Percentiles rank a stretch among this genome's conserved stretches.
Evolutionary conservation across 92 coral and sea anemone genomes (phyloP).

Genomic region (Siderastrea siderea): DNA sequence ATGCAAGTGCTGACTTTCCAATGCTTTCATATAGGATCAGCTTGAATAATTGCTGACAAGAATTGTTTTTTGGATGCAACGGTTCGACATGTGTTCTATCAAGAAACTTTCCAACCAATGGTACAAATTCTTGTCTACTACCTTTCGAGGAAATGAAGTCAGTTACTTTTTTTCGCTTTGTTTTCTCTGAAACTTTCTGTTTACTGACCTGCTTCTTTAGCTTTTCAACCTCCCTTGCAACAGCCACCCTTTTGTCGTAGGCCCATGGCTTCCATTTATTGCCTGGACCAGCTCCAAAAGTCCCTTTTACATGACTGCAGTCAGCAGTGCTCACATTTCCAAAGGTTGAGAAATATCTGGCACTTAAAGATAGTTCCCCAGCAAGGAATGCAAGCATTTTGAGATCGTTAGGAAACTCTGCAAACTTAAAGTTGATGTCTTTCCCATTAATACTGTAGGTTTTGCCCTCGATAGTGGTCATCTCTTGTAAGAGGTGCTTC

Average conservation of each 20-base stretch:
- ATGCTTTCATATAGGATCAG: slow-evolving; percentile 37
- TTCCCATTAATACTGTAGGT: slow-evolving; percentile 46
- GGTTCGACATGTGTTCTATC: slow-evolving; percentile 48
- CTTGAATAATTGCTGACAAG: slow-evolving; percentile 50
- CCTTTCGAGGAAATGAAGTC: slow-evolving; percentile 30
- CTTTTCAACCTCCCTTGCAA: slow-evolving; percentile 51
- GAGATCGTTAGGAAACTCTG: slow-evolving; percentile 58
- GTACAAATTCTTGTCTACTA: slow-evolving; percentile 58
- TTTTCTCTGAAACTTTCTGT: slow-evolving; percentile 26
- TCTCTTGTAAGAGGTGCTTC: slow-evolving; percentile 53
- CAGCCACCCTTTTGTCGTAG: slow-evolving; percentile 38
- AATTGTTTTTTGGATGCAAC: slow-evolving; percentile 37
- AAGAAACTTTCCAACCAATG: slow-evolving; percentile 40
- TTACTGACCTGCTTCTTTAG: slow-evolving; percentile 38
- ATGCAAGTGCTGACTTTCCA: slow-evolving; percentile 45
- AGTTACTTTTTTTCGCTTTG: slow-evolving; percentile 42
- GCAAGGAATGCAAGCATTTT: slow-evolving; percentile 52
- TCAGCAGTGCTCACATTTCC: slow-evolving; percentile 43
- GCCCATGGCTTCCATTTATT: slow-evolving; percentile 59
- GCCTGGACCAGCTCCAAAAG: slow-evolving; percentile 48
- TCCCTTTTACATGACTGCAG: slow-evolving; percentile 37
- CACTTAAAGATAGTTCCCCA: slow-evolving; percentile 43
- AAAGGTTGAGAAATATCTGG: slow-evolving; percentile 47
- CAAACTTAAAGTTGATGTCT: slow-evolving; percentile 44
- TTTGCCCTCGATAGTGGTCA: slow-evolving; percentile 41